A percentile compares a stretch with the other conserved stretches of the same genome.
phyloP scores from a whole-genome alignment of 2,888 invertebrate genomes.

The Chromoteleia sp. region DNA sequence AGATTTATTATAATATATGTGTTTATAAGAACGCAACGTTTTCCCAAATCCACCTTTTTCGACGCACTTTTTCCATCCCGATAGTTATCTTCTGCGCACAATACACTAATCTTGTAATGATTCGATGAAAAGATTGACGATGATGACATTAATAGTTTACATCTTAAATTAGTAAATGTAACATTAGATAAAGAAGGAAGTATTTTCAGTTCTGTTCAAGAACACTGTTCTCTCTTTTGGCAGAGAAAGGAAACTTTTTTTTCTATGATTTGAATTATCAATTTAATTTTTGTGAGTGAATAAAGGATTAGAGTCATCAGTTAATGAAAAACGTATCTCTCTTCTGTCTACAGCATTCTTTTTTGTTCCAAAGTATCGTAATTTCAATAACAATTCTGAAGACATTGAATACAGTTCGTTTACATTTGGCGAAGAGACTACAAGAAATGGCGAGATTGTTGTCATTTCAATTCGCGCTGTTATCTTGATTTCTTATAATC shows the following conservation, averaged over 20 bases:
- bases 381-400: constrained; percentile 22
- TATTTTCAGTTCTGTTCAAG: constrained; percentile 48
- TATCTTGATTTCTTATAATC: constrained; percentile 6
- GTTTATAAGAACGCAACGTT: too few species aligned
- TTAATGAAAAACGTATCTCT: background rate
- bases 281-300: background rate
- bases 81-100: constrained; percentile 1
- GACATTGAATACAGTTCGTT: constrained; percentile 40
- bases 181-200: constrained; percentile 62
- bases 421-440: constrained; percentile 46
- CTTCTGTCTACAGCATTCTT: background rate
- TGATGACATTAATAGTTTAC: constrained; percentile 22
- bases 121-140: constrained; percentile 38
- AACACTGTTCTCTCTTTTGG: constrained; percentile 29
- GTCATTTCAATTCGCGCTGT: background rate
- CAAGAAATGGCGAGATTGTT: constrained; percentile 12
- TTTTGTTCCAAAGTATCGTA: constrained; percentile 40
- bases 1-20: too few species aligned
- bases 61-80: too few species aligned
- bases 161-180: constrained; percentile 55
- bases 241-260: constrained; percentile 31
- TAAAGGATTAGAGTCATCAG: background rate
- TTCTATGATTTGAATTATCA: constrained; percentile 9
- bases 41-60: too few species aligned
- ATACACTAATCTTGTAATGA: constrained; percentile 4